Evolutionary conservation across 2,113 vertebrate genomes (phyloP), one percentile per base, ranked within the genome.

Genomic region (Pterocles orientalis): DNA sequence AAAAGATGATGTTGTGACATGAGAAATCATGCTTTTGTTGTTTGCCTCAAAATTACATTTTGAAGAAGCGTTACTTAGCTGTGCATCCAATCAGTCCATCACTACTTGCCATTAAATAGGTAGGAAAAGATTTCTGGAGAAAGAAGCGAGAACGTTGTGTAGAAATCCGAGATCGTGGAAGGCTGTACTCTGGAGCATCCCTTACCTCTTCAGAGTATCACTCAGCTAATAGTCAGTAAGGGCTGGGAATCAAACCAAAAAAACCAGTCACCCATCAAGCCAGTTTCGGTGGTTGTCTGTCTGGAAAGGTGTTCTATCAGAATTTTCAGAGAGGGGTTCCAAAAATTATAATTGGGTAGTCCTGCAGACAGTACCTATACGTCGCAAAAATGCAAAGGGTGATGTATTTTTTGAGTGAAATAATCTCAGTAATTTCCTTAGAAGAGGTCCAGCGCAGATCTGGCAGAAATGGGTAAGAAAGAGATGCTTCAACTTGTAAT

Each of bases 361-460:
- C 56, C 45, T n/a, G 48, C 70, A 77, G 62, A 79, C 79, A 50
- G 26, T 68, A 72, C 4, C 0, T 83, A 34, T 17, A 23, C 43
- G 36, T 48, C 72, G 79, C 79, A 94, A 83, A 94, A 93, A 93
- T 93, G 78, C 56, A 41, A 62, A 86, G 77, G 45, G 19, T 83
- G 9, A 81, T 91, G 57, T 92, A 36, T 70, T 93, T 78, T 75
- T 79, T 50, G 9, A 73, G 36, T 86, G 39, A 84, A 88, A 88
- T 92, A 79, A 70, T 72, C 34, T 56, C 33, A 64, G 10, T 68
- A 12, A 39, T 83, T 95, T 89, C 82, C 66, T 94, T 75, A 68
- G 68, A 89, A 68, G 41, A n/a, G 50, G 9, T 86, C 68, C 33
- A 50, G 64, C 20, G 47, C 24, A 73, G 53, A 31, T 53, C 64